A percentile compares a stretch with the other conserved stretches of the same genome.
These are phyloP conservation scores for Agonopterix heracliana DNA, from an alignment of 2,888 invertebrate species.

Conservation along the genomic window DNA sequence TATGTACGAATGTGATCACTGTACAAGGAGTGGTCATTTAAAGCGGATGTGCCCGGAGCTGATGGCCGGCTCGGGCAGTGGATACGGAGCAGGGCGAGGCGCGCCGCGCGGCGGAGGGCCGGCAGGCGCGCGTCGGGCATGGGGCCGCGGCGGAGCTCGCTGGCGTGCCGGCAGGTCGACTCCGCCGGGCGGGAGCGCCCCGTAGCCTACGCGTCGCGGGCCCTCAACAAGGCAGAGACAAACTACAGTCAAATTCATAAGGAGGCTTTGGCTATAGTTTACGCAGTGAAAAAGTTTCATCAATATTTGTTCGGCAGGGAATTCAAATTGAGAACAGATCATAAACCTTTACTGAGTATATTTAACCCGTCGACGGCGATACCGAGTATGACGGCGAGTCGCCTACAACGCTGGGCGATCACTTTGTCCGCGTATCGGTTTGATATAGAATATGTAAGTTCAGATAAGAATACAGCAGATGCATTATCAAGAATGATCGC, in stretches of 20 bases:
- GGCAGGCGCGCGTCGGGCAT: not conserved
- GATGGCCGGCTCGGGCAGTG: not conserved
- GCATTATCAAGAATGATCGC: not conserved
- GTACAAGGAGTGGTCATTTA: no score
- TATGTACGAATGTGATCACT: no score
- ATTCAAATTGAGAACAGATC: not conserved
- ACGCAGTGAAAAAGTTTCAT: no score
- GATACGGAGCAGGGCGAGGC: not conserved
- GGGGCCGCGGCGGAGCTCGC: not conserved
- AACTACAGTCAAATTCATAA: no score
- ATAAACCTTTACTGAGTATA: constrained; percentile 6
- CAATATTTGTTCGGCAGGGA: no score
- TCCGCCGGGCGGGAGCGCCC: no score
- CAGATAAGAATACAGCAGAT: constrained; percentile 1
- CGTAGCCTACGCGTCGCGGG: no score
- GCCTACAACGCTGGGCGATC: not conserved
- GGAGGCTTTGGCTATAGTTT: no score
- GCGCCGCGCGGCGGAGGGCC: not conserved
- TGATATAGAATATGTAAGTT: constrained; percentile 5
- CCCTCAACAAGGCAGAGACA: no score
- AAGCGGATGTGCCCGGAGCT: no score
- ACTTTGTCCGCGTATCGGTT: constrained; percentile 4
- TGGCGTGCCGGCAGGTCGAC: not conserved
- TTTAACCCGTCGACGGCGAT: constrained; percentile 5
- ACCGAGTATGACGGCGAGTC: constrained; percentile 6